Base-by-base conservation (phyloP, 2,113 vertebrate genomes). In the Mesoclemmys tuberculata region DNA sequence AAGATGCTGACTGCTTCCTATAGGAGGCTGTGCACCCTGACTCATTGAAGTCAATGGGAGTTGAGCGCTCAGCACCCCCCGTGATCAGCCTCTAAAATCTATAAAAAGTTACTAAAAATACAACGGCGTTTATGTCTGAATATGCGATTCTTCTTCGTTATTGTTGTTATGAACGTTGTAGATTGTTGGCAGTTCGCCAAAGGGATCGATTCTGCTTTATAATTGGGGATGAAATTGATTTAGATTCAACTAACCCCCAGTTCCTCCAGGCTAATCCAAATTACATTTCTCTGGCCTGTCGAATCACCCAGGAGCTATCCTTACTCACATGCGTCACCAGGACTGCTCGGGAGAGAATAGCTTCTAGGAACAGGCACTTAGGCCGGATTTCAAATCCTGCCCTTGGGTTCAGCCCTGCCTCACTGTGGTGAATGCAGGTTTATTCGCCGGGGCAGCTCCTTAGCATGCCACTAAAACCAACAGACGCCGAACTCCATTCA, bases 31-130 rank as follows among this genome's bases (percentile, higher is more conserved):
- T 92, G 78, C 90, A 89, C 87, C 93, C 13, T 0, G 0, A 78
- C 74, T 94, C 0, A 0, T 31, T 14, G 26, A 94, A 89, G 78
- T 82, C 90, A 94, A 54, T 16, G 64, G 41, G 87, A 94, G 85
- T 85, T 93, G 19, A 85, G 82, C 44, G 68, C 81, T 93, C 61
- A 89, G 68, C 90, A 8, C 24, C 21, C 41, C 41, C 64, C 74
- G 81, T 88, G 81, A 14, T 13, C 0, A 0, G 44, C 29, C 51
- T 12, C 87, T 93, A 89, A 90, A 71, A 93, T 85, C 52, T 79
- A 90, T 96, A 87, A 87, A 95, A 94, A 75, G 68, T 10, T 93
- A 41, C 52, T 52, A 87, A 94, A 56, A 74, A 58, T 85, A 89
- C 52, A 90, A 93, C 41, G 19, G 61, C 56, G 46, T 46, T 24